These are phyloP conservation scores for Gallinago media DNA, from an alignment of 2,113 vertebrate species.

Conservation along the genomic window DNA sequence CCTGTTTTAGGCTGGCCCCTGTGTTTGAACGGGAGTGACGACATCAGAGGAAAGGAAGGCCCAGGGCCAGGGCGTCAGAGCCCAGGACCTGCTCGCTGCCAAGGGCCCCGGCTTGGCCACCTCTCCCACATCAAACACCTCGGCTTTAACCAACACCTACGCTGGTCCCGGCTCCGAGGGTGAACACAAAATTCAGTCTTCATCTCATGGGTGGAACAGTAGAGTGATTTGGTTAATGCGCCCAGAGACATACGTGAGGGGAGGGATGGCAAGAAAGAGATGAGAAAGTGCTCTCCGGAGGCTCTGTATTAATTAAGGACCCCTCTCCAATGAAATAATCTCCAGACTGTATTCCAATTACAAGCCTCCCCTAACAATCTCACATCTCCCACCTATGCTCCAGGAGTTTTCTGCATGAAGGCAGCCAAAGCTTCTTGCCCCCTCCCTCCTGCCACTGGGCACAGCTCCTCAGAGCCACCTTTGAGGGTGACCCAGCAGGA, in stretches of 20 bases:
- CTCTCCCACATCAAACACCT: background rate
- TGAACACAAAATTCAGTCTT: background rate
- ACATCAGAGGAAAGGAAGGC: conserved; percentile 61
- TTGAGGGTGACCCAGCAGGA: background rate
- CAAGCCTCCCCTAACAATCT: background rate
- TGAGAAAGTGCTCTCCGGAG: background rate
- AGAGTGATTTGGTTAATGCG: background rate
- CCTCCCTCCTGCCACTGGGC: background rate
- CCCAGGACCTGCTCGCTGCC: background rate
- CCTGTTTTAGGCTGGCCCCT: conserved; percentile 1
- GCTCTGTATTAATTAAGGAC: background rate
- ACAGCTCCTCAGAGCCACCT: background rate
- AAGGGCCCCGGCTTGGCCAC: background rate
- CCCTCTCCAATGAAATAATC: background rate
- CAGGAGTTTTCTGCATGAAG: background rate
- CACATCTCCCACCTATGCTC: background rate
- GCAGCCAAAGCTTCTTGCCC: background rate
- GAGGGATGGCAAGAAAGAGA: background rate
- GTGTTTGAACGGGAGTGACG: conserved; percentile 4
- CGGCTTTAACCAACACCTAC: background rate
- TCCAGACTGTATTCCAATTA: background rate
- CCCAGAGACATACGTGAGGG: background rate
- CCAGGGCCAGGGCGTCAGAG: background rate
- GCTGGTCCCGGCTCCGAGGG: background rate
- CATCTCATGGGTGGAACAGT: rapidly evolving